Evolutionary conservation across 2,113 vertebrate genomes (phyloP), one percentile per base, ranked within the genome.

Genomic region (Melanotaenia duboulayi): DNA sequence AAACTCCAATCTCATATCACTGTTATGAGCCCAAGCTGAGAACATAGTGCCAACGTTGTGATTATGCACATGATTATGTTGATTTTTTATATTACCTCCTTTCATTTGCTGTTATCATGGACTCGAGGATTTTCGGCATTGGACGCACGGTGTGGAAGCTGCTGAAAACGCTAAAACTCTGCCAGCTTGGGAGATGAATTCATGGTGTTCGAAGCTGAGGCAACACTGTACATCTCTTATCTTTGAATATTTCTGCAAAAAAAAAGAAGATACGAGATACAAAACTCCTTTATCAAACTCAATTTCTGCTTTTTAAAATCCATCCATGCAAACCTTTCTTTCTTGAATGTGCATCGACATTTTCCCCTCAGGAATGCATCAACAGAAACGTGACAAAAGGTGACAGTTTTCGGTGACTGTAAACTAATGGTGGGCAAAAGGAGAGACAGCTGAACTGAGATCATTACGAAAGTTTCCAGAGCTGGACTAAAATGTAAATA

Each of bases 41-140:
- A 83, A 75, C 80, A 66, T 51, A 39, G 76, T 59, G 87, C 80
- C 87, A 74, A 12, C 56, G 73, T 71, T 76, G 71, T 86, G 83
- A 89, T 90, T 88, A 86, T 90, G 76, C 82, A 89, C 81, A 87
- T 85, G 75, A 92, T 91, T 89, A 87, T 87, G 82, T 84, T 87
- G 85, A 85, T 88, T 84, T 85, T 79, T 76, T 65, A 64, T 80
- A 84, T 88, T 77, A 86, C 85, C 80, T 79, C 84, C 86, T 87
- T 91, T 89, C 85, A 89, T 90, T 87, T 82, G 75, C 58, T 71
- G 64, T 83, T 17, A 79, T 86, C 75, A 1, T 2, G 39, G 78
- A 72, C 73, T 67, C 70, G 25, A 14, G 65, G 81, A 74, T 73
- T 65, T 46, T 60, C 51, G 40, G 60, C 4, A 58, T 6, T 25